Conservation (phyloP, 1,140 invertebrate species). For the Panagrolaimus sp. region DNA sequence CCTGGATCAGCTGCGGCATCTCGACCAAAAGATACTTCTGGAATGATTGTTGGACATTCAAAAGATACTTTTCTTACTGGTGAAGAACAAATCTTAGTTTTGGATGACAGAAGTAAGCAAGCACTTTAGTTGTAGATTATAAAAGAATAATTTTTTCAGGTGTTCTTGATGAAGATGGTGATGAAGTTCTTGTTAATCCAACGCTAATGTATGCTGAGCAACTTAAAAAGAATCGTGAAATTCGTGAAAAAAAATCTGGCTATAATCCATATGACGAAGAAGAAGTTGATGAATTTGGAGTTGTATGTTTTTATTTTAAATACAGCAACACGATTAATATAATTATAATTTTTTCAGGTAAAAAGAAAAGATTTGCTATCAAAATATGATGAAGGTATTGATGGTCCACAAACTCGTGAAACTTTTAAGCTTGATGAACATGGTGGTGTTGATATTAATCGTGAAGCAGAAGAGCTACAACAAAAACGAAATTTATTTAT, state of each 20-base stretch:
- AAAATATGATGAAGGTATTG: slow-evolving; percentile 94
- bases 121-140: neutral
- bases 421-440: slow-evolving; percentile 69
- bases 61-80: slow-evolving; percentile 75
- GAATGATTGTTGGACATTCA: slow-evolving; percentile 80
- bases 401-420: slow-evolving; percentile 68
- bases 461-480: slow-evolving; percentile 63
- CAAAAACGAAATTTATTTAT: slow-evolving; percentile 62
- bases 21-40: slow-evolving; percentile 61
- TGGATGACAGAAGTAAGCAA: slow-evolving; percentile 74
- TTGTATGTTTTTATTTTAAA: slow-evolving; percentile 61
- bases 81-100: slow-evolving; percentile 76
- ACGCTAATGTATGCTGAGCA: slow-evolving; percentile 88
- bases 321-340: neutral
- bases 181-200: slow-evolving; percentile 87
- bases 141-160: slow-evolving; percentile 49
- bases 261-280: slow-evolving; percentile 82
- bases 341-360: slow-evolving; percentile 50
- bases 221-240: slow-evolving; percentile 78
- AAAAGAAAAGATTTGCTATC: slow-evolving; percentile 68
- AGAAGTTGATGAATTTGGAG: slow-evolving; percentile 71
- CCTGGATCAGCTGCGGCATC: slow-evolving; percentile 24
- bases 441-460: slow-evolving; percentile 51
- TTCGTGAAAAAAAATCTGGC: slow-evolving; percentile 73
- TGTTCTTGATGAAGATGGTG: slow-evolving; percentile 73